Evolutionary conservation across 2,113 vertebrate genomes (phyloP).

Genomic region (Phalacrocorax pelagicus): DNA sequence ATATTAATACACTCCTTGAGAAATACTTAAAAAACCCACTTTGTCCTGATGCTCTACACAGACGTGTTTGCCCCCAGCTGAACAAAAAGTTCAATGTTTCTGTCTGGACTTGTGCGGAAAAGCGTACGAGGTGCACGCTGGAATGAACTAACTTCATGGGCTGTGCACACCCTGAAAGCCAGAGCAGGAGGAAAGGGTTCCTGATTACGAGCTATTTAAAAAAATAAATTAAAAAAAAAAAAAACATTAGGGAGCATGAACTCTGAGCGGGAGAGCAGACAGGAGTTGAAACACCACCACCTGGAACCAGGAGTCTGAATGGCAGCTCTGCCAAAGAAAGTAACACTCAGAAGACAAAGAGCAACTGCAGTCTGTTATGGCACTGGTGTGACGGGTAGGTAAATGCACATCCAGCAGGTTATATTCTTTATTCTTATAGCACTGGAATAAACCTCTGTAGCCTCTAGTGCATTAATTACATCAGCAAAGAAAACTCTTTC

Average conservation of each 20-base stretch:
- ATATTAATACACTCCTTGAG: not conserved
- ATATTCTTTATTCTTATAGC: not conserved
- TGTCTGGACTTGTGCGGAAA: not conserved
- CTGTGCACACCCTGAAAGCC: not conserved
- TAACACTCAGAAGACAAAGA: not conserved
- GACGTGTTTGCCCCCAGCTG: not conserved
- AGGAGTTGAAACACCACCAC: not conserved
- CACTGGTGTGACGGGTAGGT: not conserved
- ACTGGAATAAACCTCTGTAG: not conserved
- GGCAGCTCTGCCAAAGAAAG: not conserved
- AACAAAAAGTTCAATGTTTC: not conserved
- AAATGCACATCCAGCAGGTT: not conserved
- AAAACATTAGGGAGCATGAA: not conserved
- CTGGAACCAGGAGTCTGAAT: not conserved
- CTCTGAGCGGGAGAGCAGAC: not conserved
- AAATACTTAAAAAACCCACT: not conserved
- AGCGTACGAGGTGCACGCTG: rapidly evolving
- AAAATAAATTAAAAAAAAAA: not conserved
- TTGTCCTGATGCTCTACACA: not conserved
- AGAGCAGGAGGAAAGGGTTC: not conserved
- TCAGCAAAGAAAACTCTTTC: not conserved
- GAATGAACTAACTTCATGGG: not conserved
- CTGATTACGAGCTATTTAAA: not conserved
- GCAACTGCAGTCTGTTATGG: not conserved
- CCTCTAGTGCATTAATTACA: not conserved